Percentiles rank a stretch among this genome's conserved stretches.
phyloP scores from a whole-genome alignment of 2,888 invertebrate species.

The Aleiodes testaceus region DNA sequence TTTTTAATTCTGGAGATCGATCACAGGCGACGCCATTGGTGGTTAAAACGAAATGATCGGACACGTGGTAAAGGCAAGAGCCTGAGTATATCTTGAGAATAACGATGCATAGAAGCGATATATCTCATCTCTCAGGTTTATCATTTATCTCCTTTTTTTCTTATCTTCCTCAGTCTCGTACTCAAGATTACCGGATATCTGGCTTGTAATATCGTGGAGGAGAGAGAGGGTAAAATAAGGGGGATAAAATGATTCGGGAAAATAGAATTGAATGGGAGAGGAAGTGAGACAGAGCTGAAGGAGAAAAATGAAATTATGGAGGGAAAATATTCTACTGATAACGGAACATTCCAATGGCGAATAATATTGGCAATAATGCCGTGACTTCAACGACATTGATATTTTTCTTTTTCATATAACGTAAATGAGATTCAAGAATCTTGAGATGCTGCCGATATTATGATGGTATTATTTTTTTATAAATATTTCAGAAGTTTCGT shows the following conservation, averaged over 20 bases:
- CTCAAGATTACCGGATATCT: no score
- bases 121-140: not conserved
- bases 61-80: conserved; percentile 5
- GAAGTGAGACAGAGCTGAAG: not conserved
- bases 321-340: conserved; percentile 3
- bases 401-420: not conserved
- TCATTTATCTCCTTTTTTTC: no score
- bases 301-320: not conserved
- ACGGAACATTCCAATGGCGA: conserved; percentile 23
- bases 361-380: conserved; percentile 35
- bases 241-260: not conserved
- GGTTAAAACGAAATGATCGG: conserved; percentile 23
- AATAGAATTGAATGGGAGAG: conserved; percentile 1
- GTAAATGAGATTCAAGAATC: conserved; percentile 29
- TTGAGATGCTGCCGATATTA: not conserved
- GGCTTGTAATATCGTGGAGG: conserved; percentile 11
- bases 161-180: no score
- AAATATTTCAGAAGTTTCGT: conserved; percentile 30
- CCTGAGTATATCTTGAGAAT: not conserved
- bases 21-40: conserved; percentile 16
- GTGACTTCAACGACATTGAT: conserved; percentile 1
- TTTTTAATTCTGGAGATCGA: not conserved
- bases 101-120: not conserved
- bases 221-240: not conserved
- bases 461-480: conserved; percentile 15